Conservation (phyloP, 1,140 invertebrate genomes). For the Agrypnia vestita region DNA sequence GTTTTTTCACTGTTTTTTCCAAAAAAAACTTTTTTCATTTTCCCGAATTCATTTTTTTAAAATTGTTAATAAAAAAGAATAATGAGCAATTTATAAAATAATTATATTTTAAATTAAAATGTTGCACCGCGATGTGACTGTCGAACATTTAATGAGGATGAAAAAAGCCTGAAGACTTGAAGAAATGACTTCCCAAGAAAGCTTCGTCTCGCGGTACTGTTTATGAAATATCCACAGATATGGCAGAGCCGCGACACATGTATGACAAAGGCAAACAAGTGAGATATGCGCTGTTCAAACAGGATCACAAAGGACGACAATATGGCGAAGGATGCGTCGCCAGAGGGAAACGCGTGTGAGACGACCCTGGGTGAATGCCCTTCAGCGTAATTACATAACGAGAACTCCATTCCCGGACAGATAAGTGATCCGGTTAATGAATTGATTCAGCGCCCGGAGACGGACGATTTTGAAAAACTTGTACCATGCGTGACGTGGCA, state of each 20-base stretch:
- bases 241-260: not conserved
- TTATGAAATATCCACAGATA: not conserved
- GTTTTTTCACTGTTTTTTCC: too few species aligned
- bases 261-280: not conserved
- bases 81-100: too few species aligned
- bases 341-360: not conserved
- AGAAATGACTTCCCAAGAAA: too few species aligned
- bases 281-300: conserved; percentile 6
- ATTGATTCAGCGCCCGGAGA: conserved; percentile 6
- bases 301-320: conserved; percentile 12
- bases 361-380: conserved; percentile 6
- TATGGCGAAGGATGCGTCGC: not conserved
- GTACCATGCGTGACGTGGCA: too few species aligned
- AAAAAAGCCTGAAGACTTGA: too few species aligned
- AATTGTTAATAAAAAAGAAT: too few species aligned
- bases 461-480: not conserved
- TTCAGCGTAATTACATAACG: conserved; percentile 13
- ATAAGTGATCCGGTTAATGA: conserved; percentile 14
- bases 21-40: too few species aligned
- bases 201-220: too few species aligned
- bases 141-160: too few species aligned
- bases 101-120: too few species aligned
- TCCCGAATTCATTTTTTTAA: too few species aligned
- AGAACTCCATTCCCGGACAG: not conserved
- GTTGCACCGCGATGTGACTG: too few species aligned